Evolutionary conservation across 1,140 invertebrate species (phyloP).

Genomic region (Philotrypesis tridentata): DNA sequence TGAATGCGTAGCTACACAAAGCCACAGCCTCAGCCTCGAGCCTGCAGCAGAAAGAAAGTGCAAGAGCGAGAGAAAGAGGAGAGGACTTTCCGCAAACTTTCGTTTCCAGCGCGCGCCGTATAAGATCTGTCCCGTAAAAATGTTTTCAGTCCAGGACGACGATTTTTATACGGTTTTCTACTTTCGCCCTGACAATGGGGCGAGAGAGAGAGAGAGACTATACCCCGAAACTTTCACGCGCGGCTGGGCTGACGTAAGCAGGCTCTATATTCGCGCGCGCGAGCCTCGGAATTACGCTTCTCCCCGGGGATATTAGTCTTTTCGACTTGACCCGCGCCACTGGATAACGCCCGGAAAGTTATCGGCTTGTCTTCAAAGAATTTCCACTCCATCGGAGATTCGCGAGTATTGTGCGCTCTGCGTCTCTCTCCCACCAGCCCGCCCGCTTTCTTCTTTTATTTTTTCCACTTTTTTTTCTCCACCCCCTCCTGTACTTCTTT

Average conservation of each 20-base stretch:
- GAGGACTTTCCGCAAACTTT: constrained; percentile 18
- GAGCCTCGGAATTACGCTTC: neutral
- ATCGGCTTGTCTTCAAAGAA: constrained; percentile 45
- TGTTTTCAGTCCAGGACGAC: neutral
- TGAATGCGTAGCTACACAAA: neutral
- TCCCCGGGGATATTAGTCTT: constrained; percentile 47
- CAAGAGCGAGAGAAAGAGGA: neutral
- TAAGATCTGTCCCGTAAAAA: neutral
- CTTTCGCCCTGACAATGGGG: neutral
- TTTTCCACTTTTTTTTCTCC: constrained; percentile 7
- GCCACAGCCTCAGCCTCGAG: too few relatives aligned
- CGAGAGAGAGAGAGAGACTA: neutral
- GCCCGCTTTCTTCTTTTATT: neutral
- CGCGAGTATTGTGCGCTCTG: constrained; percentile 40
- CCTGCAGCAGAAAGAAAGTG: too few relatives aligned
- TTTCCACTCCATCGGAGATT: constrained; percentile 49
- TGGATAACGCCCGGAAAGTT: constrained; percentile 45
- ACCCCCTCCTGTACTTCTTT: neutral
- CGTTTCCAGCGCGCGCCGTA: neutral
- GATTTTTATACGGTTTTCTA: constrained; percentile 32
- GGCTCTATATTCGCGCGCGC: neutral
- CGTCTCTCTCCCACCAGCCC: neutral
- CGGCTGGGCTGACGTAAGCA: constrained; percentile 1
- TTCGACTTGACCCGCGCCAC: constrained; percentile 33
- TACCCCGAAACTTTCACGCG: constrained; percentile 27